A percentile compares a stretch with the other conserved stretches of the same genome.
Evolutionary conservation across 2,797 vertebrate genomes (phyloP).

Genomic region (Neomorphus geoffroyi): DNA sequence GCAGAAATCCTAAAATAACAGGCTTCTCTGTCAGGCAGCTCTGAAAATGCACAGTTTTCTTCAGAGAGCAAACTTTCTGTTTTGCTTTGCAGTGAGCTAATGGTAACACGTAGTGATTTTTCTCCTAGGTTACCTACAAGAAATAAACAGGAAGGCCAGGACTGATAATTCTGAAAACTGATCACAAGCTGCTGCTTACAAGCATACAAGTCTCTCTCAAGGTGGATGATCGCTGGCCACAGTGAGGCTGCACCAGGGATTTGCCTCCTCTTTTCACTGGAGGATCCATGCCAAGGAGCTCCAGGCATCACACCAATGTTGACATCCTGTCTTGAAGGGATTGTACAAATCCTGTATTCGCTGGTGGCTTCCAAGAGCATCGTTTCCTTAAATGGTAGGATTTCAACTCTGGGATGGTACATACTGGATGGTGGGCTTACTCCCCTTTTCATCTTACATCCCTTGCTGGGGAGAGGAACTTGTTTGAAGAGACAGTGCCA

Average conservation of each 20-base stretch:
- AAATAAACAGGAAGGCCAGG: background rate
- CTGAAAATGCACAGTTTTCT: background rate
- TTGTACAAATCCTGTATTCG: background rate
- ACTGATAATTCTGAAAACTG: background rate
- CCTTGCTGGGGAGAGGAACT: background rate
- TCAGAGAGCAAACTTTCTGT: background rate
- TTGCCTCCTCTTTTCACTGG: background rate
- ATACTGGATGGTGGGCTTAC: background rate
- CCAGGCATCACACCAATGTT: background rate
- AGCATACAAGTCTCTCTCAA: background rate
- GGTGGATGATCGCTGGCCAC: rapidly evolving
- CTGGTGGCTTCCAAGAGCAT: background rate
- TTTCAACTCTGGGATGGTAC: background rate
- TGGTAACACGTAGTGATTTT: background rate
- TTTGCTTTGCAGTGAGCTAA: background rate
- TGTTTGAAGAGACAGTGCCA: background rate
- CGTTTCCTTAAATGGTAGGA: background rate
- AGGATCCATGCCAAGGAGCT: background rate
- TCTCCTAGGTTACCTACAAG: background rate
- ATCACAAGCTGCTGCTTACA: background rate
- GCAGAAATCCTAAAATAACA: background rate
- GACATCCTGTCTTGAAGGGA: background rate
- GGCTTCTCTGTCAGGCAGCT: background rate
- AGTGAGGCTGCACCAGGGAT: background rate
- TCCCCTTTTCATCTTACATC: background rate